phyloP scores from a whole-genome alignment of 2,888 invertebrate species.

The Drosophila gaucha region DNA sequence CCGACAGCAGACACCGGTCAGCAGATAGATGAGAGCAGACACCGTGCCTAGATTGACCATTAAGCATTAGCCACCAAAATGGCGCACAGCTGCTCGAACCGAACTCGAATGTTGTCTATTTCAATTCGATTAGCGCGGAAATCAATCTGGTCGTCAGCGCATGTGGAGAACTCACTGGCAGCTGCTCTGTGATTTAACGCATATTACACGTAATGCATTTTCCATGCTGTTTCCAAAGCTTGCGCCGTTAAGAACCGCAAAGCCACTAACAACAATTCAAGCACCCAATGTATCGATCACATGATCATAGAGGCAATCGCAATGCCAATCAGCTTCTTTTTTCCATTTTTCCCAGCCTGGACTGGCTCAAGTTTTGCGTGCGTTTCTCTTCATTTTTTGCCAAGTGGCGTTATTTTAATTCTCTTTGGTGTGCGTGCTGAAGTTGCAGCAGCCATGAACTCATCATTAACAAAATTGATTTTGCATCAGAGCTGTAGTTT shows the following conservation, averaged over 20 bases:
- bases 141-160: conserved; percentile 60
- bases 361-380: conserved; percentile 45
- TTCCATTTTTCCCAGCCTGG: conserved; percentile 22
- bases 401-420: conserved; percentile 71
- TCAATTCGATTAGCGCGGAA: conserved; percentile 71
- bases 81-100: conserved; percentile 33
- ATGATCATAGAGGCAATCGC: conserved; percentile 47
- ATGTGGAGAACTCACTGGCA: conserved; percentile 47
- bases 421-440: conserved; percentile 57
- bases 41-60: conserved; percentile 4
- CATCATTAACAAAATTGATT: conserved; percentile 65
- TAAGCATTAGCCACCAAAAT: conserved; percentile 30
- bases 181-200: conserved; percentile 67
- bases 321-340: conserved; percentile 50
- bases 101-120: conserved; percentile 50
- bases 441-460: conserved; percentile 27
- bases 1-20: not conserved
- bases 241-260: conserved; percentile 57
- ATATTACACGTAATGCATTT: conserved; percentile 73
- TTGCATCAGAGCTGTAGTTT: conserved; percentile 57
- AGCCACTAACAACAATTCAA: conserved; percentile 58
- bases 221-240: conserved; percentile 50
- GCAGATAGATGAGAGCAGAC: not conserved
- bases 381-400: conserved; percentile 8
- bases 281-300: conserved; percentile 56